Percentiles rank a stretch among this genome's conserved stretches.
These are phyloP conservation scores for Australoheros scitulus DNA, from an alignment of 2,113 vertebrate species.

Conservation along the genomic window DNA sequence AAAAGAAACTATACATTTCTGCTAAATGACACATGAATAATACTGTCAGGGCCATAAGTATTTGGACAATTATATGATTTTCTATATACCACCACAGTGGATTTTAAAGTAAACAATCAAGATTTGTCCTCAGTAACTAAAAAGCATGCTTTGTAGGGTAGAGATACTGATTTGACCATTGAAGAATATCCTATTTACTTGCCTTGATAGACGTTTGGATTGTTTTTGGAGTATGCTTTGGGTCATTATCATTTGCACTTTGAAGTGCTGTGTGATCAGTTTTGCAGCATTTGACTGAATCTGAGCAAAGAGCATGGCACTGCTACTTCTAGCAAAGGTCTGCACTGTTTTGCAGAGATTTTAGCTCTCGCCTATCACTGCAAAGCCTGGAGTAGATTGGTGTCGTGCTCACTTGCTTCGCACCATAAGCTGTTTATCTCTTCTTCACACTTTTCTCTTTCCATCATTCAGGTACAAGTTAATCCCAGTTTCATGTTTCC, in stretches of 20 bases:
- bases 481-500: too few species aligned
- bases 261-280: neutral
- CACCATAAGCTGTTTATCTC: too few species aligned
- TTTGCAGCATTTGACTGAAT: neutral
- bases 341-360: too few species aligned
- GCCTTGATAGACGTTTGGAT: neutral
- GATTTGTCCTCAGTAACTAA: neutral
- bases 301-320: too few species aligned
- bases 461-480: too few species aligned
- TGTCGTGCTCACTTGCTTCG: too few species aligned
- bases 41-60: neutral
- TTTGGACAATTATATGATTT: neutral
- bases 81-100: neutral
- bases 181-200: conserved; percentile 1
- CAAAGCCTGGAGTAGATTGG: too few species aligned
- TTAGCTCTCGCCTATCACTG: too few species aligned
- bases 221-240: neutral
- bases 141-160: neutral
- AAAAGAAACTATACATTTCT: neutral
- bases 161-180: neutral
- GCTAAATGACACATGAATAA: neutral
- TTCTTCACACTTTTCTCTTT: too few species aligned
- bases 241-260: neutral
- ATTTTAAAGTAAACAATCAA: neutral
- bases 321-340: too few species aligned